Evolutionary conservation across 2,797 vertebrate species (phyloP).

Genomic region (Florisuga fusca): DNA sequence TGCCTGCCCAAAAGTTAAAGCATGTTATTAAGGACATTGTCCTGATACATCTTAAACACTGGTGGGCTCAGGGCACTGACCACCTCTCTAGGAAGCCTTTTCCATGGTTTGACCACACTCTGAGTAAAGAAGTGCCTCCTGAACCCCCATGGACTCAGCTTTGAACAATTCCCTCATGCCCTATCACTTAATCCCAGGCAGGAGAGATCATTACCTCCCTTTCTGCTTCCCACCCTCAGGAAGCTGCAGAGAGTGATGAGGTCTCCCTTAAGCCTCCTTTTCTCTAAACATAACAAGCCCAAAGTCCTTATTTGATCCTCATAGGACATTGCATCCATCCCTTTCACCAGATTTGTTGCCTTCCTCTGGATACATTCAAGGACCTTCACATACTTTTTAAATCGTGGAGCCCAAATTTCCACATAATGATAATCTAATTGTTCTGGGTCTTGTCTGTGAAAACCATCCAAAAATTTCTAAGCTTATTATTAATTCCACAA

Average conservation of each 20-base stretch:
- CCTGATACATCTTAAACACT: not conserved
- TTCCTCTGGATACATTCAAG: not conserved
- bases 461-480: not conserved
- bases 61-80: not conserved
- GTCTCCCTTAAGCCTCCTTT: not conserved
- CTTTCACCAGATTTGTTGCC: not conserved
- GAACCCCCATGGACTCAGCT: rapidly evolving
- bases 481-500: not conserved
- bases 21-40: not conserved
- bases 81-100: not conserved
- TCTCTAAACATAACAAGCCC: not conserved
- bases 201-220: not conserved
- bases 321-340: not conserved
- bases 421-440: not conserved
- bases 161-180: not conserved
- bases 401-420: not conserved
- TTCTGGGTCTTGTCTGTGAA: not conserved
- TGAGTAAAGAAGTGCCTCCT: not conserved
- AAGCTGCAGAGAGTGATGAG: not conserved
- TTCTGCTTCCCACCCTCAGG: not conserved
- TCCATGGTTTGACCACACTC: not conserved
- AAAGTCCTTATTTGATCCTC: rapidly evolving
- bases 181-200: not conserved
- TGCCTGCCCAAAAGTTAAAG: not conserved
- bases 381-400: not conserved